Percentiles rank a stretch among this genome's conserved stretches.
These are phyloP conservation scores for Ectemnius cavifrons DNA, from an alignment of 2,888 invertebrate species.

Conservation along the genomic window DNA sequence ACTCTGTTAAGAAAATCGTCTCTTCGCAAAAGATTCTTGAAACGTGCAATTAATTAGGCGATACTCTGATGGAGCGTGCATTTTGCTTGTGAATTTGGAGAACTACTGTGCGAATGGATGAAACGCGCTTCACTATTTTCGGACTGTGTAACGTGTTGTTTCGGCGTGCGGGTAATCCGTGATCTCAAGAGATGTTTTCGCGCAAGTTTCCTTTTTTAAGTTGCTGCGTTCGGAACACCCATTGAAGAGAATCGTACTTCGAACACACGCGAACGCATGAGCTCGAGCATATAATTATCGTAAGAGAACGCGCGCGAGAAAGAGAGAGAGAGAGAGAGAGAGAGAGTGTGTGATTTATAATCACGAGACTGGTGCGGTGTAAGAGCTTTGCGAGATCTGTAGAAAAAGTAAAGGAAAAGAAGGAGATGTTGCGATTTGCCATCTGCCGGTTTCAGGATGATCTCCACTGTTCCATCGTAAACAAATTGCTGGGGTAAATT, in stretches of 20 bases:
- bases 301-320: slow-evolving; percentile 21
- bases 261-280: slow-evolving; percentile 14
- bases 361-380: no score
- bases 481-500: not conserved
- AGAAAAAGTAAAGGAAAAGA: no score
- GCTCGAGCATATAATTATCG: slow-evolving; percentile 33
- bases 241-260: slow-evolving; percentile 4
- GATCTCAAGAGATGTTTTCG: slow-evolving; percentile 44
- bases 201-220: slow-evolving; percentile 23
- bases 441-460: slow-evolving; percentile 33
- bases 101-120: not conserved
- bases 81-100: no score
- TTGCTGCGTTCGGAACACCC: not conserved
- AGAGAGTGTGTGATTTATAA: not conserved
- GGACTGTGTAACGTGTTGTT: not conserved
- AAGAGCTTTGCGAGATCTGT: no score
- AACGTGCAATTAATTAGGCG: no score
- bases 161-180: slow-evolving; percentile 10
- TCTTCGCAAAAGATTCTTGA: no score
- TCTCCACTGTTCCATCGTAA: slow-evolving; percentile 26
- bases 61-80: no score
- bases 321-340: slow-evolving; percentile 6
- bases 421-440: slow-evolving; percentile 1
- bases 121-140: not conserved
- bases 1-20: no score